Base-by-base conservation (phyloP, 2,797 vertebrate species). In the Poeciliopsis presidionis region DNA sequence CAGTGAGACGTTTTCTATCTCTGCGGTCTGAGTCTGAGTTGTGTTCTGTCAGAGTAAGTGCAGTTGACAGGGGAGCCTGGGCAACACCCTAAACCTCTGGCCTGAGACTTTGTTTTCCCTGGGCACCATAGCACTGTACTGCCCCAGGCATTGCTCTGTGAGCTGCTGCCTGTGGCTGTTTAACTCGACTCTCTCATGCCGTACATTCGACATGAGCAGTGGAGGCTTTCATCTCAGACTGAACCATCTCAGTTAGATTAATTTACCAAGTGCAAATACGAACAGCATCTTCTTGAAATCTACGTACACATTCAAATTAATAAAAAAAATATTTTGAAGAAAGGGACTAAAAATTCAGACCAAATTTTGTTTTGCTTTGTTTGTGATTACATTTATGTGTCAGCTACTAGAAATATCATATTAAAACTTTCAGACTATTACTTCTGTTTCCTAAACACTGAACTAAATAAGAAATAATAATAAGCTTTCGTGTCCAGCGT, bases 51-150 rank as follows among this genome's bases (percentile, higher is more conserved):
- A 95, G 88, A 84, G 91, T 95, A 95, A 95, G 93, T 88, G 90
- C 77, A 95, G 90, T 88, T 95, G 94, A 96, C 95, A 95, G 93
- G 91, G 47, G 71, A 86, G 92, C 89, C 57, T 88, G 86, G 94
- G 90, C 94, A 93, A 95, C 94, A 94, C 93, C 94, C 94, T 92
- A 94, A 95, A 95, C 91, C 91, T 94, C 87, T 93, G 93, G 92
- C 86, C 89, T 82, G 87, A 90, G 86, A 93, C 91, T 91, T 90
- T 92, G 91, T 93, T 93, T 93, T 92, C 90, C 89, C 92, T 85
- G 82, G 89, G 90, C 91, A 90, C 90, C 82, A 80, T 73, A 86
- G 88, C 70, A 72, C 87, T 86, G 84, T 75, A 65, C 77, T 89
- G 85, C 82, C 88, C 90, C 73, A 76, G 80, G 84, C 84, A 81